Conservation (phyloP, 2,888 invertebrate genomes). For the Phengaris arion region DNA sequence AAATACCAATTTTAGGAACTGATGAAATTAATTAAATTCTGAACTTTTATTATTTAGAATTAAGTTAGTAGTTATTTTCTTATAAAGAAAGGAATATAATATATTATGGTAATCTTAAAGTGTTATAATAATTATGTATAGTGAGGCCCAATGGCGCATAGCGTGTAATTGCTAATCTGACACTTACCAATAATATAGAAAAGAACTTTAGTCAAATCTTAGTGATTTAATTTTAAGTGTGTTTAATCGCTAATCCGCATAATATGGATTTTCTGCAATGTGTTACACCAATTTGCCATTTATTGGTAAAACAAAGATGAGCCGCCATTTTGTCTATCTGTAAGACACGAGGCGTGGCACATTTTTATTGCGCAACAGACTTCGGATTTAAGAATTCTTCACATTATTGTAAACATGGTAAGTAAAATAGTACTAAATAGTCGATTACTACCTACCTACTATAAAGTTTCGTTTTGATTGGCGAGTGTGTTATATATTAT, state of each 20-base stretch:
- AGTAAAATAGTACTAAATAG: background rate
- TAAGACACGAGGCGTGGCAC: slow-evolving; percentile 61
- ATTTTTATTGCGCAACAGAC: slow-evolving; percentile 43
- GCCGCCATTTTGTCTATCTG: slow-evolving; percentile 66
- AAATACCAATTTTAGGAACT: background rate
- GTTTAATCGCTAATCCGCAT: background rate
- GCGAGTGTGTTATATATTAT: background rate
- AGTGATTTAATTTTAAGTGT: background rate
- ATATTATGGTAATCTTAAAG: background rate
- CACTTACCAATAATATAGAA: background rate
- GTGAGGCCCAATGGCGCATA: background rate
- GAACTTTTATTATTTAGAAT: background rate
- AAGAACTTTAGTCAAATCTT: background rate
- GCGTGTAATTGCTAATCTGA: background rate
- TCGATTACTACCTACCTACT: background rate
- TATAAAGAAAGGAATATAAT: background rate
- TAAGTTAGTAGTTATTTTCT: background rate
- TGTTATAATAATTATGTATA: background rate
- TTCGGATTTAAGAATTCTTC: background rate
- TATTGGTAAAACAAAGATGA: slow-evolving; percentile 40
- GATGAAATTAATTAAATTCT: background rate
- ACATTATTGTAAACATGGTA: background rate
- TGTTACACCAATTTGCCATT: background rate
- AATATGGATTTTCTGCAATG: slow-evolving; percentile 11
- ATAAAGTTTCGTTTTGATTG: background rate